phyloP scores from a whole-genome alignment of 1,140 invertebrate genomes.

The Homarus americanus region DNA sequence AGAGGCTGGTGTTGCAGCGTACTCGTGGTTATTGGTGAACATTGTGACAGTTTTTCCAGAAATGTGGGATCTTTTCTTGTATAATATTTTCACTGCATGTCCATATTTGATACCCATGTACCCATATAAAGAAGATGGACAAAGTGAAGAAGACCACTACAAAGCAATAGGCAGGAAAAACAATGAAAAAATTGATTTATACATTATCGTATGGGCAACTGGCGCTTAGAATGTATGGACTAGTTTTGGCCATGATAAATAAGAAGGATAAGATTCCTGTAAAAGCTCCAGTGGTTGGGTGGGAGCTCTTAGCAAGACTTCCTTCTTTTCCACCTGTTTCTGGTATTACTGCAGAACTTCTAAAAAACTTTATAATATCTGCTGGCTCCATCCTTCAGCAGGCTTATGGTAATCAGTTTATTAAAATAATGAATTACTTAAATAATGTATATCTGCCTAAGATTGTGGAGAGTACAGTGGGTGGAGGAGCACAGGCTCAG shows the following conservation, averaged over 20 bases:
- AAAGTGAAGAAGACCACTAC: constrained; percentile 19
- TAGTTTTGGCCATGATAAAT: constrained; percentile 27
- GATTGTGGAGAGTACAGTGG: constrained; percentile 12
- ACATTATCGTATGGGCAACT: constrained; percentile 27
- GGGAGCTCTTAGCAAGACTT: constrained; percentile 29
- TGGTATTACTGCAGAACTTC: constrained; percentile 14
- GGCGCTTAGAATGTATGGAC: constrained; percentile 26
- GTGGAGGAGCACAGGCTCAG: background rate
- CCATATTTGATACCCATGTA: constrained; percentile 21
- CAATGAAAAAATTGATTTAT: constrained; percentile 13
- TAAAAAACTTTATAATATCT: background rate
- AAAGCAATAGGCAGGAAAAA: background rate
- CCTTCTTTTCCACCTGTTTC: constrained; percentile 9
- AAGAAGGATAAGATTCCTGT: constrained; percentile 10
- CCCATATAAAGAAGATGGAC: background rate
- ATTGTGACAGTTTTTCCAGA: constrained; percentile 21
- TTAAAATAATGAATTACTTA: constrained; percentile 34
- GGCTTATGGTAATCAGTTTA: constrained; percentile 38
- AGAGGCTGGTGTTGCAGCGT: constrained; percentile 4
- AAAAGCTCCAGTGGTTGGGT: constrained; percentile 26
- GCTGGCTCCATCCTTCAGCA: constrained; percentile 23
- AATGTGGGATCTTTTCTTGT: constrained; percentile 45
- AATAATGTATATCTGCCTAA: constrained; percentile 9
- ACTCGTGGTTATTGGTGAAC: constrained; percentile 35
- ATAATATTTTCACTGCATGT: constrained; percentile 25